These are phyloP conservation scores for Pseudolaguvia tuberculata DNA, from an alignment of 2,113 vertebrate species.

Conservation along the genomic window DNA sequence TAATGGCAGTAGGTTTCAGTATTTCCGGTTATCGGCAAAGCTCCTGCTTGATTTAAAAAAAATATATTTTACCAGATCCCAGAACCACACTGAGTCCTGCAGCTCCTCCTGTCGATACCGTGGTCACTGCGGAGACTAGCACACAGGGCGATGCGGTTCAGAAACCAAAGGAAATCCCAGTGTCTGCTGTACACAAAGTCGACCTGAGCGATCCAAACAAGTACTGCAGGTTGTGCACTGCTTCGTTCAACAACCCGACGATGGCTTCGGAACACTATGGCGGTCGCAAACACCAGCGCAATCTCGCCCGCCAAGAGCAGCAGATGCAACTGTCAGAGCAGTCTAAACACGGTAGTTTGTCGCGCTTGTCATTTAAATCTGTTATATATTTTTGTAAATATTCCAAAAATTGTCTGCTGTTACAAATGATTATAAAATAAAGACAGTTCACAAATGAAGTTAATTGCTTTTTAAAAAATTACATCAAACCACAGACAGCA, in stretches of 20 bases:
- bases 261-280: slow-evolving; percentile 75
- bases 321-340: slow-evolving; percentile 64
- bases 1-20: neutral
- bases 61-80: neutral
- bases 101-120: neutral
- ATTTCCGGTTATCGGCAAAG: neutral
- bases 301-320: slow-evolving; percentile 65
- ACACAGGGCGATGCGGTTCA: neutral
- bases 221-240: slow-evolving; percentile 71
- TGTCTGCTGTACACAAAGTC: slow-evolving; percentile 34
- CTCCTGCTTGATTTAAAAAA: neutral
- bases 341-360: slow-evolving; percentile 54
- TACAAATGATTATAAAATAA: neutral
- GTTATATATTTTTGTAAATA: neutral
- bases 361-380: neutral
- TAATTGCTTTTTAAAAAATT: neutral
- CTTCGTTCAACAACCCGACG: slow-evolving; percentile 73
- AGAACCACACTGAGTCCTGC: neutral
- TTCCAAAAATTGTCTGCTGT: neutral
- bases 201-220: slow-evolving; percentile 70
- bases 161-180: slow-evolving; percentile 16
- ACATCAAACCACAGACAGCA: neutral
- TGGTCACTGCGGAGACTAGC: neutral
- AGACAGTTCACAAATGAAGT: neutral
- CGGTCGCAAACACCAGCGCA: slow-evolving; percentile 79